These are phyloP conservation scores for Ranitomeya imitator DNA, from an alignment of 2,113 vertebrate species.

Conservation along the genomic window DNA sequence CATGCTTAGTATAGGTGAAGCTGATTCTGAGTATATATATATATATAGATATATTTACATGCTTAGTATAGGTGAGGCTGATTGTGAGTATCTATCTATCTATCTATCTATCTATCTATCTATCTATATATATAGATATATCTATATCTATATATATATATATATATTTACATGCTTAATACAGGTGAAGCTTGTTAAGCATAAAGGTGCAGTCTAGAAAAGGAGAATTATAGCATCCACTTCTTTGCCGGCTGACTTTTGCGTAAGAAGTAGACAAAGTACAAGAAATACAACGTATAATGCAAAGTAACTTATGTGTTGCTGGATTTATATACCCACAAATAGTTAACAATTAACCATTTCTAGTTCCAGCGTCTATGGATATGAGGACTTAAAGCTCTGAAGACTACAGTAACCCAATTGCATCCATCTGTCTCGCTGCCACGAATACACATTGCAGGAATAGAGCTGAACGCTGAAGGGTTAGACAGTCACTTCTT, in stretches of 20 bases:
- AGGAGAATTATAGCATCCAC: neutral
- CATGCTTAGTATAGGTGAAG: too few relatives aligned
- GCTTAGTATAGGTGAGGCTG: too few relatives aligned
- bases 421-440: neutral
- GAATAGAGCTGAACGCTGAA: neutral
- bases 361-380: neutral
- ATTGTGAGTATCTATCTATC: too few relatives aligned
- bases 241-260: neutral
- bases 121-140: too few relatives aligned
- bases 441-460: neutral
- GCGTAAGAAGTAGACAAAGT: neutral
- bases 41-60: too few relatives aligned
- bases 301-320: neutral
- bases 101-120: too few relatives aligned
- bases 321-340: neutral
- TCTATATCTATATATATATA: too few relatives aligned
- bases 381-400: neutral
- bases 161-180: neutral
- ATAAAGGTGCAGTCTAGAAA: neutral
- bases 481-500: conserved; percentile 9
- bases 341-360: neutral
- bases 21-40: too few relatives aligned
- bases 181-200: neutral
- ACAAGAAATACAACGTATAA: neutral
- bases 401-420: neutral